Base-by-base conservation (phyloP, 2,888 invertebrate genomes). In the Lasioglossum villosulum region DNA sequence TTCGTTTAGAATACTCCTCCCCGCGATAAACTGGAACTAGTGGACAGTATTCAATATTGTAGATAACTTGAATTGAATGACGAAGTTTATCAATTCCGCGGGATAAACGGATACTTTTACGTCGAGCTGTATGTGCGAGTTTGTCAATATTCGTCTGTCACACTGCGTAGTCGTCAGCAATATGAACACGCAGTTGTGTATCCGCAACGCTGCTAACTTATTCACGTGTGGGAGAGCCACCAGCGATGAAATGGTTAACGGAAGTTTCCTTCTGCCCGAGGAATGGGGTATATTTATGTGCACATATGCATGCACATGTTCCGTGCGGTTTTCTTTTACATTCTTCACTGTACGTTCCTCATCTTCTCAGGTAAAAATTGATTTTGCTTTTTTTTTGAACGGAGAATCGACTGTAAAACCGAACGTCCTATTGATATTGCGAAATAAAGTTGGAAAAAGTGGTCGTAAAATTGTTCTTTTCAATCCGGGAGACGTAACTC, bases 171-270 rank as follows among this genome's bases (percentile, higher is more conserved):
- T 83, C 78, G 77, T 73, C 74, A 73, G 83, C 82, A 82, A 34
- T 39, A 70, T 75, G 89, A 78, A 83, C 90, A 88, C 82, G 83
- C 82, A 83, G 82, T 75, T 74, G 87, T 77, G 83, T 85, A 79
- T 84, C 83, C 82, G 74, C 78, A 83, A 84, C 82, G 81, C 85
- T 90, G 83, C 75, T 91, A 82, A 91, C 84, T 89, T 91, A 91
- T 89, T 91, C 86, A 86, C 68, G 80, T 75, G 77, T 75, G 82
- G 86, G 70, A 83, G 86, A 87, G 83, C 78, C 80, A 70, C 72
- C 86, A 78, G 80, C 83, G 80, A 75, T 80, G 83, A 83, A 86
- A 86, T 76, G 80, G 82, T 86, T 86, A 83, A 87, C 89, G 88
- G 87, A 90, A 90, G 84, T 90, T 91, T 86, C 86, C 76, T 84